phyloP scores from a whole-genome alignment of 2,888 invertebrate genomes.

The Uloborus plumipes region DNA sequence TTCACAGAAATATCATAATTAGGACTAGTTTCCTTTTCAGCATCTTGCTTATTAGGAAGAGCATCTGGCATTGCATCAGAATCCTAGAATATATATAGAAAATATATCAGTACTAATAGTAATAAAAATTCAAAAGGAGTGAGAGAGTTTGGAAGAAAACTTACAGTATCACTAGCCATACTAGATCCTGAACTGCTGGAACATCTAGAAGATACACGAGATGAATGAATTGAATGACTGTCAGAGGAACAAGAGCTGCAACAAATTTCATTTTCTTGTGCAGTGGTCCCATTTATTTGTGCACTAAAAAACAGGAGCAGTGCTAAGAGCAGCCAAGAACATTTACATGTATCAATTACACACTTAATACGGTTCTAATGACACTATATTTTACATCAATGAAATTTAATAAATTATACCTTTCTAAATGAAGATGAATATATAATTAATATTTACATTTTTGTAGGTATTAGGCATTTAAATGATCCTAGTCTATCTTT shows the following conservation, averaged over 20 bases:
- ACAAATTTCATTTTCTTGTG: constrained; percentile 35
- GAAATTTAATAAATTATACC: too few species aligned
- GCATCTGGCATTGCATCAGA: constrained; percentile 53
- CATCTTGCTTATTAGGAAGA: constrained; percentile 28
- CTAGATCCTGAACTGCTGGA: constrained; percentile 62
- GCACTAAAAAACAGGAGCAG: background rate
- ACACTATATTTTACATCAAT: too few species aligned
- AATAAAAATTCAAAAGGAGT: background rate
- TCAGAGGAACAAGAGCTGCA: constrained; percentile 58
- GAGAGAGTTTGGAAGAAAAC: background rate
- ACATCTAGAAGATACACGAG: constrained; percentile 36
- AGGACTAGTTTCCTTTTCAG: constrained; percentile 15
- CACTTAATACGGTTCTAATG: too few species aligned
- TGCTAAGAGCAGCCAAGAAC: too few species aligned
- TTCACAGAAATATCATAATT: constrained; percentile 13
- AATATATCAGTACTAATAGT: background rate
- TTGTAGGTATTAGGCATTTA: too few species aligned
- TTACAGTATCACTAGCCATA: constrained; percentile 64
- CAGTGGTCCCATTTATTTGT: constrained; percentile 30
- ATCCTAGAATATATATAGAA: constrained; percentile 26
- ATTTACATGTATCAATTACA: too few species aligned
- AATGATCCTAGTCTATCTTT: too few species aligned
- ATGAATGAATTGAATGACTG: constrained; percentile 58
- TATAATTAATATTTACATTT: too few species aligned
- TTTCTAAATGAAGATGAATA: too few species aligned